Evolutionary conservation across 2,113 vertebrate genomes (phyloP), one percentile per base, ranked within the genome.

Genomic region (Ranitomeya imitator): DNA sequence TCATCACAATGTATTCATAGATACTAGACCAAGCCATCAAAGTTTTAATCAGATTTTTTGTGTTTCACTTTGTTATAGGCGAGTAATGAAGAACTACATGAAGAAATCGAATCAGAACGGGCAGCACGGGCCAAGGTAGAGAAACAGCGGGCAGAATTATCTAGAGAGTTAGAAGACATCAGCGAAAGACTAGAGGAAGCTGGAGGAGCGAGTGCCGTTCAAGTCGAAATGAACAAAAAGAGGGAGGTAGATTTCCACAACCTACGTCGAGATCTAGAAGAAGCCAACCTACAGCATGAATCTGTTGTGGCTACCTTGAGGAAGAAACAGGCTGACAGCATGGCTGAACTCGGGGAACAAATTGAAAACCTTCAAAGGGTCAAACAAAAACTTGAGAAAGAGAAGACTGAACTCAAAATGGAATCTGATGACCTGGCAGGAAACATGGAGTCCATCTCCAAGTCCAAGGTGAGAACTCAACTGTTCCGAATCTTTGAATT

Each of bases 231-330:
- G 92, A 94, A 94, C 91, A 95, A 96, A 90, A 96, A 95, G 89
- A 91, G 93, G 0, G 94, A 96, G 16, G 89, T 92, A 0, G 95
- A 96, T 91, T 94, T 95, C 89, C 92, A 93, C 85, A 95, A 96
- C 23, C 63, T 96, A 37, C 91, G 94, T 0, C 85, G 94, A 1
- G 94, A 95, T 89, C 93, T 96, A 37, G 95, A 96, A 73, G 95
- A 96, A 89, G 90, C 94, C 60, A 94, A 94, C 0, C 92, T 95
- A 57, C 95, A 95, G 82, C 95, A 96, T 0, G 95, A 96, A 86
- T 93, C 94, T 80, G 93, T 92, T 0, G 86, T 89, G 0, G 91
- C 93, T 0, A 11, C 93, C 0, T 90, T 94, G 0, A 12, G 93
- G 45, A 94, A 93, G 89, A 94, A 94, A 86, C 93, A 94, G 0